Percentiles rank a stretch among this genome's conserved stretches.
These are phyloP conservation scores for Siphlonurus alternatus DNA, from an alignment of 2,888 invertebrate species.

Conservation along the genomic window DNA sequence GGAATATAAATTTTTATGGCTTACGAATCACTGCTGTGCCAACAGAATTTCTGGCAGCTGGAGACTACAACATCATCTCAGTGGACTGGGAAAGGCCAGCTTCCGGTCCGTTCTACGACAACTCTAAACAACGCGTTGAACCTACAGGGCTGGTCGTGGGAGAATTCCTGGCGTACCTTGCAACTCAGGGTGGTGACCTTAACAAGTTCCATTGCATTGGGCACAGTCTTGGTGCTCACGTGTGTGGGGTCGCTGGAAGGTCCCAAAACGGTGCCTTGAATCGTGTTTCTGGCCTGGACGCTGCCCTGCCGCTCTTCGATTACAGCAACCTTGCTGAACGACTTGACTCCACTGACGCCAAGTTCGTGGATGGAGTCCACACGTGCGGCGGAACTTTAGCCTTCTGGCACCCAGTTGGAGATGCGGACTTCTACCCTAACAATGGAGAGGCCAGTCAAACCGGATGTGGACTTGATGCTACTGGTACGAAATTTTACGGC, in stretches of 20 bases:
- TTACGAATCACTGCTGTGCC: no score
- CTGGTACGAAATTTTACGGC: neutral
- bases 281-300: neutral
- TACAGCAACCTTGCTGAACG: neutral
- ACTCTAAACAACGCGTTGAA: neutral
- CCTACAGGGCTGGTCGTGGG: slow-evolving; percentile 5
- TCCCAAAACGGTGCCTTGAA: neutral
- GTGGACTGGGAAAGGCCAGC: slow-evolving; percentile 7
- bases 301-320: neutral
- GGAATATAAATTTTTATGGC: no score
- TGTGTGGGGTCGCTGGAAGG: slow-evolving; percentile 8
- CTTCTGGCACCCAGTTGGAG: neutral
- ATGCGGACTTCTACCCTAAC: neutral
- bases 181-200: neutral
- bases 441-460: neutral
- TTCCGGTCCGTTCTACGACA: neutral
- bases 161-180: slow-evolving; percentile 4
- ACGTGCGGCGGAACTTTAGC: slow-evolving; percentile 8
- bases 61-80: slow-evolving; percentile 1
- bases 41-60: no score
- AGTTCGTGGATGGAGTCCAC: neutral
- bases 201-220: slow-evolving; percentile 6
- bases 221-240: slow-evolving; percentile 11
- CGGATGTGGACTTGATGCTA: neutral
- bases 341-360: neutral